These are phyloP conservation scores for Gobius niger DNA, from an alignment of 2,113 vertebrate species.

Conservation along the genomic window DNA sequence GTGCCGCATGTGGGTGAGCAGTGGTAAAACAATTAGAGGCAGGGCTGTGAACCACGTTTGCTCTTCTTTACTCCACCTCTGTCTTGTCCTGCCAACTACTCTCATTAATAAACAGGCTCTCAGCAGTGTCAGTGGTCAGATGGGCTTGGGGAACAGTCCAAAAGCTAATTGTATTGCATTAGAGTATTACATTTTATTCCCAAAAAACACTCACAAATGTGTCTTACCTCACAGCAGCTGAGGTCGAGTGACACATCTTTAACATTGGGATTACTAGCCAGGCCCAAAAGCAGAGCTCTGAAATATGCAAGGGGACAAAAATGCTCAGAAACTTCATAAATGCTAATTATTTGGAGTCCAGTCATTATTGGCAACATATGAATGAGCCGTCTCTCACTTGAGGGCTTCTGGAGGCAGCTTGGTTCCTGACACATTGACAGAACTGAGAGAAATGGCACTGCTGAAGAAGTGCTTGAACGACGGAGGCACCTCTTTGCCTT, in stretches of 20 bases:
- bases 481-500: slow-evolving; percentile 91
- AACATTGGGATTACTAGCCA: slow-evolving; percentile 91
- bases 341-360: slow-evolving; percentile 3
- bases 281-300: slow-evolving; percentile 91
- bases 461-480: slow-evolving; percentile 98
- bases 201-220: slow-evolving; percentile 25
- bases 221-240: slow-evolving; percentile 91
- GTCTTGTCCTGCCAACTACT: slow-evolving; percentile 44
- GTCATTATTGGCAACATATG: neutral
- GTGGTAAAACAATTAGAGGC: slow-evolving; percentile 43
- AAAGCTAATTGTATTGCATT: slow-evolving; percentile 37
- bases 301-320: neutral
- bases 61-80: slow-evolving; percentile 13
- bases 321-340: neutral
- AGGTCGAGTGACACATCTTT: slow-evolving; percentile 93
- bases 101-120: slow-evolving; percentile 62
- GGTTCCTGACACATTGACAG: slow-evolving; percentile 93
- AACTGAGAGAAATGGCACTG: slow-evolving; percentile 86
- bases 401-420: slow-evolving; percentile 92
- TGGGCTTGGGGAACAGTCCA: slow-evolving; percentile 53
- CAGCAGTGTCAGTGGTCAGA: slow-evolving; percentile 40
- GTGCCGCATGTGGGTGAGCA: slow-evolving; percentile 14
- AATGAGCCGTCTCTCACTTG: slow-evolving; percentile 82
- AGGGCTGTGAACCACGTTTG: slow-evolving; percentile 14
- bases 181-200: slow-evolving; percentile 23